These are phyloP conservation scores for Stomatorhinus ivindoensis DNA, from an alignment of 2,113 vertebrate genomes.

Conservation along the genomic window DNA sequence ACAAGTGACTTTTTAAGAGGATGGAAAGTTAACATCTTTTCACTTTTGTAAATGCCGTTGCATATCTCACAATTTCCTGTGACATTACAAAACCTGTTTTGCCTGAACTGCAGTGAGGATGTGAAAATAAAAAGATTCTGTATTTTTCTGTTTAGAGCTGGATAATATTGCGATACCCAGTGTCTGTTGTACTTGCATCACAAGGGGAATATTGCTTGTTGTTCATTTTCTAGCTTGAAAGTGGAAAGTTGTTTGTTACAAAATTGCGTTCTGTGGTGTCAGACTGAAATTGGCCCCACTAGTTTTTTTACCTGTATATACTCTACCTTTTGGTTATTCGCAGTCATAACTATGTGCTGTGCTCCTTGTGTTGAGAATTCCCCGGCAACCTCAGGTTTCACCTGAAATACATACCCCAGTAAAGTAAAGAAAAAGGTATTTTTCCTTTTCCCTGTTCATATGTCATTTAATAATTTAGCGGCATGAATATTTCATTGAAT, in stretches of 20 bases:
- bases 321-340: neutral
- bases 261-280: neutral
- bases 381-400: neutral
- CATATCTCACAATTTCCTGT: neutral
- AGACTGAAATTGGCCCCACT: neutral
- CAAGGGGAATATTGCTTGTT: neutral
- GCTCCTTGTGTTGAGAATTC: neutral
- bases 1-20: neutral
- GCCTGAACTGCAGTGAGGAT: neutral
- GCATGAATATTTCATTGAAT: constrained; percentile 41
- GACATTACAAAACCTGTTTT: neutral
- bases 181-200: neutral
- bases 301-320: neutral
- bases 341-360: neutral
- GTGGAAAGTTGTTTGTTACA: neutral
- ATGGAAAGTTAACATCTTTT: neutral
- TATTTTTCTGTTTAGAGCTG: neutral
- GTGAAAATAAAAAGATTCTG: neutral
- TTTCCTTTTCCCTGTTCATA: neutral
- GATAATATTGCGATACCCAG: neutral
- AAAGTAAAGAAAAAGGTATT: neutral
- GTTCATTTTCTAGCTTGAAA: neutral
- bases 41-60: neutral
- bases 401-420: neutral
- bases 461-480: constrained; percentile 40